Percentiles rank a stretch among this genome's conserved stretches.
phyloP scores from a whole-genome alignment of 2,888 invertebrate genomes.

The Drosophila silvestris region DNA sequence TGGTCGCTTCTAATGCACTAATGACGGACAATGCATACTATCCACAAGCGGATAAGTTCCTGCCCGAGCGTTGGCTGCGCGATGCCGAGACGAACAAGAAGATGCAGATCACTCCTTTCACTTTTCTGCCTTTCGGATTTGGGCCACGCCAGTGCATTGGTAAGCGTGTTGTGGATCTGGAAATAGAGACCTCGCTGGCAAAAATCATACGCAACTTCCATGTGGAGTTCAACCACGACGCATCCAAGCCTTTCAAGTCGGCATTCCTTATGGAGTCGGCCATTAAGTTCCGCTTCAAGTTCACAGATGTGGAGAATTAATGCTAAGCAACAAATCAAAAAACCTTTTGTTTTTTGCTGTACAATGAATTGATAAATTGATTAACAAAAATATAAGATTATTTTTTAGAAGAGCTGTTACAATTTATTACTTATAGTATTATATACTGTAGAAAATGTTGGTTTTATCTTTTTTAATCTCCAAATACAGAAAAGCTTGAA shows the following conservation, averaged over 20 bases:
- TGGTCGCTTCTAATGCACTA: constrained; percentile 89
- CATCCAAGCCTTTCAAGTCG: constrained; percentile 61
- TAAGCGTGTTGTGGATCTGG: constrained; percentile 90
- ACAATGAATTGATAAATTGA: too few relatives aligned
- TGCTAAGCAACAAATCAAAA: not conserved
- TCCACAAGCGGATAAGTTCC: constrained; percentile 87
- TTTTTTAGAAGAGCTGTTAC: not conserved
- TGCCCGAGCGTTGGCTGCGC: constrained; percentile 91
- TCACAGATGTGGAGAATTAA: constrained; percentile 64
- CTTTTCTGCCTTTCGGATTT: constrained; percentile 89
- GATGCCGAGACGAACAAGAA: constrained; percentile 52
- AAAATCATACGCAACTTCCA: constrained; percentile 81
- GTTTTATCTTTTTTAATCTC: not conserved
- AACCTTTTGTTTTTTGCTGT: not conserved
- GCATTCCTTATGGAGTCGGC: constrained; percentile 77
- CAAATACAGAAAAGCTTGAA: not conserved
- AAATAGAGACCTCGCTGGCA: constrained; percentile 87
- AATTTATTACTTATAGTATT: not conserved
- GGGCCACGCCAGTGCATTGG: constrained; percentile 90
- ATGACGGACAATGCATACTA: constrained; percentile 87
- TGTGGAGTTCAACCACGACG: constrained; percentile 73
- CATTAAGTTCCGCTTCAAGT: constrained; percentile 83
- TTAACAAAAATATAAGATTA: constrained; percentile 1
- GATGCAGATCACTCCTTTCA: constrained; percentile 85
- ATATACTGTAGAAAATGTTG: not conserved